phyloP scores from a whole-genome alignment of 2,797 vertebrate genomes.

The Anabas testudineus region DNA sequence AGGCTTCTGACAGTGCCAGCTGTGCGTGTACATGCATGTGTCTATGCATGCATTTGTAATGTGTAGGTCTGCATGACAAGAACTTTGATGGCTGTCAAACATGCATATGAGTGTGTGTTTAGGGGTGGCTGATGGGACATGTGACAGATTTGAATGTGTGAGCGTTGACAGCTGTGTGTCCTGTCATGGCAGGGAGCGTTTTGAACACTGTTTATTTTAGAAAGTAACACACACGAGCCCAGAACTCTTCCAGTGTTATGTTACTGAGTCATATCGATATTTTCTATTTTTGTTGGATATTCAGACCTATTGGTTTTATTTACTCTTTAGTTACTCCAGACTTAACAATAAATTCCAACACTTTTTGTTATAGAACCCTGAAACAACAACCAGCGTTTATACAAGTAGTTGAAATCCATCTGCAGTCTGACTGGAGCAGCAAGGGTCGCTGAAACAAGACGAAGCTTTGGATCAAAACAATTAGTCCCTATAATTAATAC shows the following conservation, averaged over 20 bases:
- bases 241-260: neutral
- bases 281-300: neutral
- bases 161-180: conserved; percentile 20
- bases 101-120: neutral
- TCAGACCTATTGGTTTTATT: neutral
- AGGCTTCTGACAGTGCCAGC: conserved; percentile 19
- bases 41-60: conserved; percentile 16
- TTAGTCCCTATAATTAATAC: too few species aligned
- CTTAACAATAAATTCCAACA: too few species aligned
- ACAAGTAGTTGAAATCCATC: too few species aligned
- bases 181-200: conserved; percentile 7
- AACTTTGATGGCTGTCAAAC: conserved; percentile 25
- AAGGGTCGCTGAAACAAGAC: too few species aligned
- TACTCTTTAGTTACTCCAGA: neutral
- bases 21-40: conserved; percentile 12
- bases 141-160: conserved; percentile 41
- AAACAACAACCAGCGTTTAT: too few species aligned
- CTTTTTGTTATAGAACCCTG: too few species aligned
- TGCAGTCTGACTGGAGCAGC: too few species aligned
- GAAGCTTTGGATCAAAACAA: too few species aligned
- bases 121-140: conserved; percentile 16
- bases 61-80: conserved; percentile 28
- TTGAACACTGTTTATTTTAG: neutral
- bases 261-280: neutral
- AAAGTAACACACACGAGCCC: neutral